Base-by-base conservation (phyloP, 35 echinoderm and acorn worm genomes). In the Nesometra sesokonis region DNA sequence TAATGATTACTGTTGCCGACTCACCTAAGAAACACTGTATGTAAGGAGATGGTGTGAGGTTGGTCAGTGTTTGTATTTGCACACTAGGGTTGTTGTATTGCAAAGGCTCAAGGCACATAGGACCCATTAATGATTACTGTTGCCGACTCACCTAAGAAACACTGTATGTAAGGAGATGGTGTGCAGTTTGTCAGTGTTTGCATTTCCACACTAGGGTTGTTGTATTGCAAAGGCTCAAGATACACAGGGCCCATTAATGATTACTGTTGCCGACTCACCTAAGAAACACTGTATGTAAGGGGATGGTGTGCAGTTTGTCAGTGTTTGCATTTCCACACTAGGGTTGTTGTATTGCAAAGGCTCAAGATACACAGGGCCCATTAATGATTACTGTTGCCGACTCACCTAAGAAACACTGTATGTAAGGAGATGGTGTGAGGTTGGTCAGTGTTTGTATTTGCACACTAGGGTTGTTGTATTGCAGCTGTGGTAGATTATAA, bases 21-120 rank as follows among this genome's bases (percentile, higher is more conserved):
- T 87, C 84, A 97, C 95, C 89, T 39, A 93, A 52, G 32, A 90
- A 97, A 84, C 88, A 90, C 31, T 91, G 34, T 36, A 97, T 93
- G 33, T 88, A 97, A 77, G 95, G 95, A 84, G 95, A 97, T 89
- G 95, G 95, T 84, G 95, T 97, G 77, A 97, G 84, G 80, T 97
- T 91, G 80, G 93, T 88, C 89, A 97, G 93, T 13, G 95, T 97
- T 77, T 91, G 82, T 84, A 97, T 97, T 37, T 97, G 95, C 5
- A 97, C 91, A 33, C 78, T 57, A 5, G 89, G 91, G 32, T 93
- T 97, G 84, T 88, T 97, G 87, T 91, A 97, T 47, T 97, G 95
- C 30, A 97, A n/a, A n/a, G n/a, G n/a, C n/a, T n/a, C n/a, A n/a
- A n/a, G n/a, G n/a, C n/a, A n/a, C n/a, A n/a, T n/a, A n/a, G n/a